Conservation (phyloP, 1,140 invertebrate species). For the Hetaerina americana region DNA sequence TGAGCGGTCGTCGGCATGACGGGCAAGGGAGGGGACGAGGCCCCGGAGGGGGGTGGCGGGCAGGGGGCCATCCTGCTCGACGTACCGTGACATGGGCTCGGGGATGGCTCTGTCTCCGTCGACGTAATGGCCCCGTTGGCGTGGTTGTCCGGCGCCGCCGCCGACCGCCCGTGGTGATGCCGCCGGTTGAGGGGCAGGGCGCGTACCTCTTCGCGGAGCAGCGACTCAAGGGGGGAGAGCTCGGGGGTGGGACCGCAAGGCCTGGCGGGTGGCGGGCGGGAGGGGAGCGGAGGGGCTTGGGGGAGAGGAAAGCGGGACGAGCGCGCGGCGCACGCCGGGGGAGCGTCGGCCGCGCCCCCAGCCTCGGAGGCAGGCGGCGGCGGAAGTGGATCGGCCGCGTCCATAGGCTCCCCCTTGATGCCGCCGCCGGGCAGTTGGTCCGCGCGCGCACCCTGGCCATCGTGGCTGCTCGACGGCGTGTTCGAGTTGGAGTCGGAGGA, state of each 20-base stretch:
- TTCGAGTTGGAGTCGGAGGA: constrained; percentile 62
- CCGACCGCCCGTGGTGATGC: background rate
- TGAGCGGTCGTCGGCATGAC: constrained; percentile 23
- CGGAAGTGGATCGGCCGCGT: constrained; percentile 18
- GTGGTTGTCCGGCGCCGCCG: constrained; percentile 23
- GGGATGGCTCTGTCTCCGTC: constrained; percentile 37
- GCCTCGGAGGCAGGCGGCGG: constrained; percentile 62
- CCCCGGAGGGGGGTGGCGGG: constrained; percentile 26
- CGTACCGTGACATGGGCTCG: constrained; percentile 24
- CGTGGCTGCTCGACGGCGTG: constrained; percentile 44
- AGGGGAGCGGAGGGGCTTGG: background rate
- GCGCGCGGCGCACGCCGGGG: constrained; percentile 22
- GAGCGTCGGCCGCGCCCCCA: constrained; percentile 22
- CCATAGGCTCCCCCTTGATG: background rate
- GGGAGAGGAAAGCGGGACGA: constrained; percentile 17
- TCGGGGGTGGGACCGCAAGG: constrained; percentile 48
- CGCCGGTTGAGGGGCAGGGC: background rate
- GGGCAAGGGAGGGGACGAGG: constrained; percentile 10
- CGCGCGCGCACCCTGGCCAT: constrained; percentile 21
- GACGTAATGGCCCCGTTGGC: constrained; percentile 49
- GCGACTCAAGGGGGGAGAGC: constrained; percentile 68
- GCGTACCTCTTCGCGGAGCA: constrained; percentile 53
- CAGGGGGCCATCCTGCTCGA: constrained; percentile 18
- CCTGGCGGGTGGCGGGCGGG: constrained; percentile 39
- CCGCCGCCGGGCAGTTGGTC: constrained; percentile 22